Base-by-base conservation (phyloP, 1,140 invertebrate species). In the Aphidius gifuensis region DNA sequence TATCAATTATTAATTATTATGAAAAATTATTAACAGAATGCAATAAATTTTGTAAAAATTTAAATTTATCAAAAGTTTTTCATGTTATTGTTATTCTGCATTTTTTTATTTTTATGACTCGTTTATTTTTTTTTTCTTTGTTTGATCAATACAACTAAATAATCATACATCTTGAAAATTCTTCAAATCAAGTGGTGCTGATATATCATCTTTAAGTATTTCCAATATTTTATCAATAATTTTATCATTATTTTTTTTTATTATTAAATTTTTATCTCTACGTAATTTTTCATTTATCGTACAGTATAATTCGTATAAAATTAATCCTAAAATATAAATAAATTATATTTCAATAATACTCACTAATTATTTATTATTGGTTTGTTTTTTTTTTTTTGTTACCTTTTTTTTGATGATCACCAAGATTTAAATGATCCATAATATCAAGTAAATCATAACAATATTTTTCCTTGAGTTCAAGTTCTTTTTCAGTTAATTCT, bases 401-500 rank as follows among this genome's bases (percentile, higher is more conserved):
- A 80, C 77, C 78, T 69, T 70, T 78, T 61, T 73, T 76, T 53
- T 72, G 75, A 57, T 71, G 77, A 50, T 75, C 67, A 23, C 78
- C 78, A 56, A 68, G 71, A 43, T 62, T 64, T 9, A 80, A 60
- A 64, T 23, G 40, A 32, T 78, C 64, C 16, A 79, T 64, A 2
- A 63, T n/a, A 11, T 58, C 32, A 6, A 80, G 57, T 55, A 79
- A 60, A 62, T 77, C 71, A 8, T 70, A 58, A 45, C 77, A 79
- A 48, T 69, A 77, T 32, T 65, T 47, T 16, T 58, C 63, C 64
- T 80, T 80, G 9, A 69, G 57, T 32, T 68, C 48, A 11, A 80
- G 64, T 50, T 79, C 73, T 21, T 54, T 46, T 48, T 76, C 65
- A 0, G 70, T 70, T 46, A 80, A 68, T 62, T 78, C 78, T 71